A percentile compares a stretch with the other conserved stretches of the same genome.
These are phyloP conservation scores for Leucophenga montana DNA, from an alignment of 2,888 invertebrate genomes.

Conservation along the genomic window DNA sequence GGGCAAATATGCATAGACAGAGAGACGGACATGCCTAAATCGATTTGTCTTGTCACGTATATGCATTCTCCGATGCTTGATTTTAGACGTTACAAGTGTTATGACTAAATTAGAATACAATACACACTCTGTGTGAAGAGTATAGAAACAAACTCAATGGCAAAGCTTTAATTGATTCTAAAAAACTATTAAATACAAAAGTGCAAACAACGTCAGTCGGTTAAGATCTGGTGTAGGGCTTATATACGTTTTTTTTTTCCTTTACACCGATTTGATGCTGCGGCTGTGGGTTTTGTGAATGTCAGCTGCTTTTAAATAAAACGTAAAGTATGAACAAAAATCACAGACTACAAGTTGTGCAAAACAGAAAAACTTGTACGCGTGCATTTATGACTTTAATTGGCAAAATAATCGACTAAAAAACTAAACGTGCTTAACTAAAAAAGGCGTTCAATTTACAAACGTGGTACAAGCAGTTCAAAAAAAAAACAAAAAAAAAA, in stretches of 20 bases:
- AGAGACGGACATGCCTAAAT: no score
- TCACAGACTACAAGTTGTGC: conserved; percentile 27
- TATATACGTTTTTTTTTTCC: neutral
- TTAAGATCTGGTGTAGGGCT: neutral
- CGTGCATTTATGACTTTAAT: conserved; percentile 48
- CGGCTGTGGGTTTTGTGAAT: neutral
- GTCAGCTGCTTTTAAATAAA: neutral
- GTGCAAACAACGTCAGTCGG: conserved; percentile 15
- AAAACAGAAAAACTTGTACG: conserved; percentile 29
- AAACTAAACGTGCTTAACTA: neutral
- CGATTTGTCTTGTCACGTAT: no score
- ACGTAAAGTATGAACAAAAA: conserved; percentile 14
- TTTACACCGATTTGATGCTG: neutral
- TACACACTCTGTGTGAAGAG: no score
- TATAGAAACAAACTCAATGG: neutral
- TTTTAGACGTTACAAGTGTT: no score
- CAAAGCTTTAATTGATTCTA: conserved; percentile 4
- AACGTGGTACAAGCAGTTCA: neutral
- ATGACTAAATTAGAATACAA: no score
- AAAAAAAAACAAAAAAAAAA: neutral
- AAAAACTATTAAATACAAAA: conserved; percentile 8
- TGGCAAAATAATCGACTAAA: conserved; percentile 27
- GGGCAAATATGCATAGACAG: no score
- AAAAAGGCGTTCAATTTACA: conserved; percentile 11
- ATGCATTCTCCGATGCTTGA: no score